Base-by-base conservation (phyloP, 2,113 vertebrate genomes). In the Romanogobio albipinnatus region DNA sequence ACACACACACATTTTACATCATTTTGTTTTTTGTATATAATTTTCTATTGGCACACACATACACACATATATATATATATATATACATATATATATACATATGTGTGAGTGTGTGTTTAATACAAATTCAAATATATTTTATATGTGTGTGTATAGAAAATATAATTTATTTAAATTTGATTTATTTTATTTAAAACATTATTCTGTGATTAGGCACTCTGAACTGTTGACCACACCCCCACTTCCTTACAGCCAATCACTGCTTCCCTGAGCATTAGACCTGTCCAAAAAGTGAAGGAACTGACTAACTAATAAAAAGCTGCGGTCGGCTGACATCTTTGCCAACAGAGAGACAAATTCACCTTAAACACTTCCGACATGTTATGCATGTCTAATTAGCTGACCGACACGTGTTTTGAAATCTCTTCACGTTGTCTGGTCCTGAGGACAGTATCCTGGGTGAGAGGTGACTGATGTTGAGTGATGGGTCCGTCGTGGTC, bases 401-500 rank as follows among this genome's bases (percentile, higher is more conserved):
- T 36, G 43, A 81, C 13, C 19, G n/a, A 24, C 15, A 26, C 33
- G 24, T 33, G 79, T 66, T 51, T 47, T 49, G 9, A 62, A 51
- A 62, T 49, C 59, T 64, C 1, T 26, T 64, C 77, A 29, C 43
- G n/a, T 62, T n/a, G 15, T 62, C 77, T 5, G 43, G 24, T 80
- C 77, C 39, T 51, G 24, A 68, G 45, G 79, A 66, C 47, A 13
- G 29, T 68, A 26, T 84, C 33, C 33, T 19, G 53, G 66, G 68
- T 70, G 22, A 80, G 47, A 80, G 58, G 39, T 80, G 77, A 80
- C 77, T 78, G 74, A 76, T 81, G 81, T 51, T 80, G 88, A 85
- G 74, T 71, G 83, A 85, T 78, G 79, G 85, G 58, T 66, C 80
- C 73, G 51, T 89, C 73, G 51, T 77, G 75, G 83, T 59, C 83